Evolutionary conservation across 2,797 vertebrate genomes (phyloP).

Genomic region (Lemur catta): DNA sequence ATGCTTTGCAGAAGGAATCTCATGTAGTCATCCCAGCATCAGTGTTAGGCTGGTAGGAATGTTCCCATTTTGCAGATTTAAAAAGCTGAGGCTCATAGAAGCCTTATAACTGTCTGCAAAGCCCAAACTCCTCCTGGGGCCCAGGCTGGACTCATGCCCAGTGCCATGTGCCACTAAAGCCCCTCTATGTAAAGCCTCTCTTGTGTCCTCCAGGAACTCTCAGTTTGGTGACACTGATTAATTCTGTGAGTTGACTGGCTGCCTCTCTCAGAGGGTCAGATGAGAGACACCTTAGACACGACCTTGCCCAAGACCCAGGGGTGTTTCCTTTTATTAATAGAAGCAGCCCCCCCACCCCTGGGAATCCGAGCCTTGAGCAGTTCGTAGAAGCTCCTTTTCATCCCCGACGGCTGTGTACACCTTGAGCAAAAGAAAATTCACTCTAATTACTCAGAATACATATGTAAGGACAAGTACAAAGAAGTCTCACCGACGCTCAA

Average conservation of each 20-base stretch:
- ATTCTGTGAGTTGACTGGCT: background rate
- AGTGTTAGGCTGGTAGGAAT: background rate
- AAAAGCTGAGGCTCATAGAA: background rate
- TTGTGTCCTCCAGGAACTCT: background rate
- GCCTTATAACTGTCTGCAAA: background rate
- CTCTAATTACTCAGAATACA: background rate
- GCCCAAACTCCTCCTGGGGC: too few species aligned
- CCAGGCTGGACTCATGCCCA: background rate
- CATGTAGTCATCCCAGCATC: background rate
- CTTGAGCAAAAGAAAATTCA: background rate
- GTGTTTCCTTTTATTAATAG: background rate
- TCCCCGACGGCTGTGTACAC: background rate
- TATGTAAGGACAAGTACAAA: slow-evolving; percentile 45
- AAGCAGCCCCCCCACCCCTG: background rate
- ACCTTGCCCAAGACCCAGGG: background rate
- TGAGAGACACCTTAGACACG: background rate
- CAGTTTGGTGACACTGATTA: background rate
- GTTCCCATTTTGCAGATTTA: background rate
- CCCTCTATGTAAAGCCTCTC: too few species aligned
- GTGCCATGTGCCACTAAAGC: accelerated
- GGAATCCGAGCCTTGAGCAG: background rate
- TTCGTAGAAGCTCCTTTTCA: background rate
- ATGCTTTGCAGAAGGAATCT: background rate
- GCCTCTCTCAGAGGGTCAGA: background rate
- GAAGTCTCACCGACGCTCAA: background rate